Base-by-base conservation (phyloP, 2,797 vertebrate genomes). In the Tympanoctomys barrerae region DNA sequence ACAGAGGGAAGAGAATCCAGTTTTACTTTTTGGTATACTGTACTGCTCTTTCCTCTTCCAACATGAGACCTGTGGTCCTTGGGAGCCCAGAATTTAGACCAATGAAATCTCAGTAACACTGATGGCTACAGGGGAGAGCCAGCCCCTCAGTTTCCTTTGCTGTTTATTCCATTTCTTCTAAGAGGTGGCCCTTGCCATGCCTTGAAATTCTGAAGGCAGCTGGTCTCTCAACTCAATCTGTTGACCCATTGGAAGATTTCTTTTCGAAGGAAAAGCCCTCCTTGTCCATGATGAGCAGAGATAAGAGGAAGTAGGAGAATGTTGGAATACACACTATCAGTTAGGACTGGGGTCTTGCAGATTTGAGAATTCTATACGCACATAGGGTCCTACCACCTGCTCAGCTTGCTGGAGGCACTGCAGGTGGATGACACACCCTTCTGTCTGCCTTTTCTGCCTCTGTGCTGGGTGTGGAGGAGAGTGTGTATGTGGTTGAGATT, bases 1-100 rank as follows among this genome's bases (percentile, higher is more conserved):
- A 90, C 9, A 33, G 61, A 91, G 70, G 73, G 71, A 78, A 85
- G 52, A 90, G 31, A 96, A 68, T 90, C 70, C 31, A 28, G 5
- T 71, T 18, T 36, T 8, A 21, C 36, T 70, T 81, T 61, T 21
- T 61, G 33, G 33, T 52, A n/a, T 5, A 39, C 39, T n/a, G 13
- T 16, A 33, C 18, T 11, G 9, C 22, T 87, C 36, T 66, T 71
- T 85, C 73, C 77, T 90, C 59, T 68, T 84, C 64, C 7, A 16
- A 22, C 24, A 33, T 19, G 36, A 52, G 68, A 54, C 21, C 24
- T 8, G 1, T 54, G 31, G 68, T 92, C 57, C 89, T 61, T 87
- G 46, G 14, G 78, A 88, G 66, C 26, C 57, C 36, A 90, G 73
- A 70, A 70, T 49, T 49, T 57, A 64, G 49, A 86, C 59, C 49